Conservation (phyloP, 2,888 invertebrate species). For the Xestia xanthographa region DNA sequence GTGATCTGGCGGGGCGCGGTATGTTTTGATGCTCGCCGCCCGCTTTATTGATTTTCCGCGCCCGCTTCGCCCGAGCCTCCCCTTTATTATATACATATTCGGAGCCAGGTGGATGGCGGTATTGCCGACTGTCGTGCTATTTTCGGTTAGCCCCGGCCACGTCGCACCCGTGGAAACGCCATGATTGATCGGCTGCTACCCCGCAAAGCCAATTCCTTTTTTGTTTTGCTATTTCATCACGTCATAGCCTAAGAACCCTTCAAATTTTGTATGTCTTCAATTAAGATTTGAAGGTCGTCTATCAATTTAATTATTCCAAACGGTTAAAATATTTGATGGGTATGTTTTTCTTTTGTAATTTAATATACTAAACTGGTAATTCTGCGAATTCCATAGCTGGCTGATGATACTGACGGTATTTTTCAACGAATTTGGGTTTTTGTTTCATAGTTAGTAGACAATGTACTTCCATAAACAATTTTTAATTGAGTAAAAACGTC, state of each 20-base stretch:
- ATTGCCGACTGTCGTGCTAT: constrained; percentile 83
- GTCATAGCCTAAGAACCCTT: constrained; percentile 36
- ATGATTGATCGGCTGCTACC: constrained; percentile 83
- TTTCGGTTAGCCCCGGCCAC: constrained; percentile 84
- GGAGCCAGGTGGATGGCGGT: constrained; percentile 76
- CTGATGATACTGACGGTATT: background rate
- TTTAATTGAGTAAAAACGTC: constrained; percentile 38
- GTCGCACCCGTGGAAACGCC: constrained; percentile 76
- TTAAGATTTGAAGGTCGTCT: constrained; percentile 60
- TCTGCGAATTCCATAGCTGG: background rate
- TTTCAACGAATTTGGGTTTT: background rate
- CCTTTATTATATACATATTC: constrained; percentile 87
- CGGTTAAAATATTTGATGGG: constrained; percentile 14
- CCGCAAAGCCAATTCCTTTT: constrained; percentile 71
- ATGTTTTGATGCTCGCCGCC: constrained; percentile 89
- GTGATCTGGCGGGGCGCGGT: constrained; percentile 77
- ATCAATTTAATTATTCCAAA: constrained; percentile 33
- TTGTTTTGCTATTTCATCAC: constrained; percentile 70
- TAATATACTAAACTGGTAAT: background rate
- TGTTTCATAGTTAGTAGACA: background rate
- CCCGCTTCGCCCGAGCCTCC: constrained; percentile 79
- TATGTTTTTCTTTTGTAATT: constrained; percentile 10
- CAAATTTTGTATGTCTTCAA: constrained; percentile 41
- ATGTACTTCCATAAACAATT: constrained; percentile 8
- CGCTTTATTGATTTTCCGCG: constrained; percentile 89